A percentile compares a stretch with the other conserved stretches of the same genome.
These are phyloP conservation scores for Noturus placidus DNA, from an alignment of 2,113 vertebrate species.

Conservation along the genomic window DNA sequence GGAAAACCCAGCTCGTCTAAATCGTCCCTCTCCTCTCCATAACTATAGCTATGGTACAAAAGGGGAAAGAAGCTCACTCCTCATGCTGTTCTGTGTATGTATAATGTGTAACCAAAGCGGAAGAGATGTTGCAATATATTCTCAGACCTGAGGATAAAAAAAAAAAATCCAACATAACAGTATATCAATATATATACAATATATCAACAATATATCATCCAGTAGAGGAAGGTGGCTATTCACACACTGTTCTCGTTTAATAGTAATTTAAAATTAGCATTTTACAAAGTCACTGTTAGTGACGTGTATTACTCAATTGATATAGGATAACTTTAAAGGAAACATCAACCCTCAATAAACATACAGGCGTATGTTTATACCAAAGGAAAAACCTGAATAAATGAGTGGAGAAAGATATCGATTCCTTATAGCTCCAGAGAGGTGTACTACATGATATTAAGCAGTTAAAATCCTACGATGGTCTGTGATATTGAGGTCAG, in stretches of 20 bases:
- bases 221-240: not conserved
- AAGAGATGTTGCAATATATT: not conserved
- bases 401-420: not conserved
- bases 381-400: not conserved
- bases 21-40: slow-evolving; percentile 84
- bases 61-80: not conserved
- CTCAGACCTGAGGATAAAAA: not conserved
- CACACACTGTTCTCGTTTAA: not conserved
- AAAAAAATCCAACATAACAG: not conserved
- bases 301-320: not conserved
- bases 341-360: not conserved
- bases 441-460: not conserved
- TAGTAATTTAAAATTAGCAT: not conserved
- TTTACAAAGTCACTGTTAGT: not conserved
- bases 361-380: not conserved
- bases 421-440: not conserved
- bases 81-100: not conserved
- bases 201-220: not conserved
- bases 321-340: not conserved
- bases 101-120: not conserved
- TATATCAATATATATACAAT: too few species aligned
- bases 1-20: slow-evolving; percentile 79
- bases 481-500: not conserved
- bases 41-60: slow-evolving; percentile 67
- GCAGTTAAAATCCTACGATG: not conserved